A percentile compares a stretch with the other conserved stretches of the same genome.
Conservation (phyloP, 2,113 vertebrate genomes). For the Cephalopterus ornatus region DNA sequence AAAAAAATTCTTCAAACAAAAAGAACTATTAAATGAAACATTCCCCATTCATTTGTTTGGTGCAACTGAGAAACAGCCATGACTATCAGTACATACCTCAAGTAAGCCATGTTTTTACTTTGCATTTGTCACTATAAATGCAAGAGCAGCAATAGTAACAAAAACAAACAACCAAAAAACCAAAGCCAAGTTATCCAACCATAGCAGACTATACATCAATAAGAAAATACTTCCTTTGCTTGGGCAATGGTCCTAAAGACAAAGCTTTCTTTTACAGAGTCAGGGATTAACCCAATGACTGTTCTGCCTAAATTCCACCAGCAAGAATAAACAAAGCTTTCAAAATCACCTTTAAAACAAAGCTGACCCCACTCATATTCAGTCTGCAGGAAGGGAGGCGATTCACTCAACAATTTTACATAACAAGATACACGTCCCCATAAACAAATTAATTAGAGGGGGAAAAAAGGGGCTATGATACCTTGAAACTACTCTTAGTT, state of each 20-base stretch:
- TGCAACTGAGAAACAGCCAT: neutral
- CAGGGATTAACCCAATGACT: neutral
- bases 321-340: slow-evolving; percentile 2
- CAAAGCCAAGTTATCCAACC: neutral
- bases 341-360: neutral
- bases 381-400: neutral
- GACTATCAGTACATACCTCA: neutral
- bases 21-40: neutral
- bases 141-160: neutral
- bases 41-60: neutral
- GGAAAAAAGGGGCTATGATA: neutral
- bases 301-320: neutral
- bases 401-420: neutral
- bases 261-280: neutral
- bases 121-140: neutral
- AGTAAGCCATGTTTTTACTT: neutral
- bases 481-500: neutral
- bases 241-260: neutral
- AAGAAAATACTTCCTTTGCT: neutral
- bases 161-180: neutral
- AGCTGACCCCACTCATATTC: neutral
- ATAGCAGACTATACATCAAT: neutral
- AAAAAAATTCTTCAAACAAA: neutral
- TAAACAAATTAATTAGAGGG: neutral
- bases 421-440: neutral